phyloP scores from a whole-genome alignment of 2,113 vertebrate species.

The Podarcis raffonei region DNA sequence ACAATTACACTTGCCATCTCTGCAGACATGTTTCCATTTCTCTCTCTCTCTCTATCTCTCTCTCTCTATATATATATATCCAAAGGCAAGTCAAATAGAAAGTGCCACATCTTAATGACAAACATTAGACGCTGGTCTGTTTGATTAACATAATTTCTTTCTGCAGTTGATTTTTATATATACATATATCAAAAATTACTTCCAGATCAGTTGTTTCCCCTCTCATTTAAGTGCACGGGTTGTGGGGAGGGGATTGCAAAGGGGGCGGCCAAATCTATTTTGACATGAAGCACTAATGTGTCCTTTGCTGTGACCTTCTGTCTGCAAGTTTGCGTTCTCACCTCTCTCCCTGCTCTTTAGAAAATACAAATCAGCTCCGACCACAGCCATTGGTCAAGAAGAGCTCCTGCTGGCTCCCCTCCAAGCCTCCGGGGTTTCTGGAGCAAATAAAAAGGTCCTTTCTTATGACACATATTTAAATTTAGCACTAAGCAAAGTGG shows the following conservation, averaged over 20 bases:
- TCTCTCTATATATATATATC: neutral
- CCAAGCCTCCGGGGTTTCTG: constrained; percentile 60
- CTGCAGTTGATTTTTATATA: constrained; percentile 43
- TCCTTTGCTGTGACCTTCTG: constrained; percentile 47
- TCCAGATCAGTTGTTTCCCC: neutral
- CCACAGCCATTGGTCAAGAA: constrained; percentile 56
- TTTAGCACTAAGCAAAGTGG: constrained; percentile 62
- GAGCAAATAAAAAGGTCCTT: constrained; percentile 59
- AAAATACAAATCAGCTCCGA: constrained; percentile 38
- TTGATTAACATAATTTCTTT: constrained; percentile 65
- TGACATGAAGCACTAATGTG: constrained; percentile 45
- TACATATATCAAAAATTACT: neutral
- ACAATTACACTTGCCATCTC: constrained; percentile 8
- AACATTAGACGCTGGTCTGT: constrained; percentile 37
- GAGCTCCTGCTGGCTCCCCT: accelerated
- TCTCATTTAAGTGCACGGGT: neutral
- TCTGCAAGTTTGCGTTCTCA: constrained; percentile 34
- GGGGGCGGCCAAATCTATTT: constrained; percentile 17
- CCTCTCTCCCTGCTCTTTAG: constrained; percentile 37
- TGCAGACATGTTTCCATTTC: constrained; percentile 37
- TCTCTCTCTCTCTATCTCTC: no score
- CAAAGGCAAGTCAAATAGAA: constrained; percentile 47
- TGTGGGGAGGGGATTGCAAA: neutral
- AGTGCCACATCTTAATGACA: constrained; percentile 57
- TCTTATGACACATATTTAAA: constrained; percentile 65